Conservation (phyloP, 2,888 invertebrate species). For the Stegana nigrithorax region DNA sequence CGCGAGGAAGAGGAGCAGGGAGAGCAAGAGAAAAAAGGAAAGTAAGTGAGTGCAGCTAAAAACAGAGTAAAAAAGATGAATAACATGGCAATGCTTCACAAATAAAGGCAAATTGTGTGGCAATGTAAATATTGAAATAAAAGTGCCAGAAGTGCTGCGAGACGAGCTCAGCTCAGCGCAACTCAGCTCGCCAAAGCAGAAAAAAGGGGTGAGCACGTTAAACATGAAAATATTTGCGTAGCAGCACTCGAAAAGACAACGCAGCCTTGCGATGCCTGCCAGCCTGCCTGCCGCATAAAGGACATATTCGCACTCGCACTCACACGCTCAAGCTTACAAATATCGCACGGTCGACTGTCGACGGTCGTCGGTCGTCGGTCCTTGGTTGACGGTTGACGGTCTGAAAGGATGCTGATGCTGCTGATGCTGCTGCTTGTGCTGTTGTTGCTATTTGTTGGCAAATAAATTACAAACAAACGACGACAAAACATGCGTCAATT, state of each 20-base stretch:
- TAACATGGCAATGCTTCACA: neutral
- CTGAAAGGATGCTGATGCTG: neutral
- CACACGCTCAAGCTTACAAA: too few species aligned
- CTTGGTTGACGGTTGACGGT: neutral
- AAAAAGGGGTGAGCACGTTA: slow-evolving; percentile 56
- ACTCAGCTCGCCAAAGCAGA: slow-evolving; percentile 2
- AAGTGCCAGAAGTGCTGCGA: slow-evolving; percentile 18
- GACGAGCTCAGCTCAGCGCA: neutral
- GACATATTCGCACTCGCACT: too few species aligned
- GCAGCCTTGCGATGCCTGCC: neutral
- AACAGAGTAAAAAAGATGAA: neutral
- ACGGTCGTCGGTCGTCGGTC: too few species aligned
- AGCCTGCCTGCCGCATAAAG: neutral
- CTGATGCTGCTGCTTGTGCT: neutral
- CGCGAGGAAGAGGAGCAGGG: neutral
- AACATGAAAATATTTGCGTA: slow-evolving; percentile 54
- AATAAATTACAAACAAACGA: neutral
- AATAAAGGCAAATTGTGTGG: neutral
- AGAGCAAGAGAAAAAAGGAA: slow-evolving; percentile 6
- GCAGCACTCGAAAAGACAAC: slow-evolving; percentile 1
- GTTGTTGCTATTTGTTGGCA: neutral
- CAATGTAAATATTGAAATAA: slow-evolving; percentile 55
- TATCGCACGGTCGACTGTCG: too few species aligned
- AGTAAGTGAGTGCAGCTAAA: neutral
- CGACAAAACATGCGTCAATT: neutral